Conservation (phyloP, 2,113 vertebrate species). For the Zosterops pallidus region DNA sequence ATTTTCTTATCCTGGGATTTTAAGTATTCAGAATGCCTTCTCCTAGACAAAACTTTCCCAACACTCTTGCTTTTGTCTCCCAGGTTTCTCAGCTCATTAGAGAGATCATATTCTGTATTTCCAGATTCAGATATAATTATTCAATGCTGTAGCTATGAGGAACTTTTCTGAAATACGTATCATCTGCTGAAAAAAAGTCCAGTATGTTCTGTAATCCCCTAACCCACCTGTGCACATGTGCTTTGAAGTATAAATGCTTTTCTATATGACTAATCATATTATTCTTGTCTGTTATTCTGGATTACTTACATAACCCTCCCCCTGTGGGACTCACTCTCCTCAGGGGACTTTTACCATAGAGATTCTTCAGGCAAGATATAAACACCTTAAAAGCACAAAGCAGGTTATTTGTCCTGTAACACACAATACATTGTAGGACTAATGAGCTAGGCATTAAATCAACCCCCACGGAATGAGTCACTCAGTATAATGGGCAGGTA, state of each 20-base stretch:
- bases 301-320: slow-evolving; percentile 53
- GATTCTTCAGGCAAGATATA: slow-evolving; percentile 41
- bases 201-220: background rate
- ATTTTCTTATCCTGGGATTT: background rate
- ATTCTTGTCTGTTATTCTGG: slow-evolving; percentile 36
- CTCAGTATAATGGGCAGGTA: background rate
- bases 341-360: slow-evolving; percentile 9
- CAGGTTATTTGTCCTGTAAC: slow-evolving; percentile 5
- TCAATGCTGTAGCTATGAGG: background rate
- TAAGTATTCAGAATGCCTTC: background rate
- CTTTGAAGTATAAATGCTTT: slow-evolving; percentile 20
- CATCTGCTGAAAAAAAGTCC: background rate
- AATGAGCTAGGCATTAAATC: slow-evolving; percentile 41
- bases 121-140: background rate
- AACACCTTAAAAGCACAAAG: slow-evolving; percentile 43
- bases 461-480: slow-evolving; percentile 27
- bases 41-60: background rate
- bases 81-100: background rate
- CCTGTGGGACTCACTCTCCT: background rate
- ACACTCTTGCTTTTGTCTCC: background rate
- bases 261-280: slow-evolving; percentile 53
- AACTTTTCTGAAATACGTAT: background rate
- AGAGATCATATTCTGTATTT: background rate
- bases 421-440: background rate
- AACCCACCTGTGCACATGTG: background rate